Percentiles rank a stretch among this genome's conserved stretches.
Conservation (phyloP, 2,888 invertebrate species). For the Watsonalla cultraria region DNA sequence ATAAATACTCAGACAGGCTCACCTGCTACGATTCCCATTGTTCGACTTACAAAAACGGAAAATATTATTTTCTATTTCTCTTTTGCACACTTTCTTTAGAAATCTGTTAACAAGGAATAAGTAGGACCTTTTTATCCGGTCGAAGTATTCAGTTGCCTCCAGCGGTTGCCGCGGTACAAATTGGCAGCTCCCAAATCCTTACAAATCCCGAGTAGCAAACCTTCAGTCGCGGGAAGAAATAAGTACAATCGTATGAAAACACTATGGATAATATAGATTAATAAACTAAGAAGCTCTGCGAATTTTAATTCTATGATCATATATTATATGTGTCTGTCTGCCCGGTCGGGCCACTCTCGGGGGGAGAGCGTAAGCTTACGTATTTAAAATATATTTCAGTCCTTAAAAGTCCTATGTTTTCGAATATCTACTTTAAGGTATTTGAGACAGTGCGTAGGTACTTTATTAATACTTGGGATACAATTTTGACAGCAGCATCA, state of each 20-base stretch:
- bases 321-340: too few species aligned
- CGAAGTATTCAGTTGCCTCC: slow-evolving; percentile 56
- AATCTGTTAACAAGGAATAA: slow-evolving; percentile 63
- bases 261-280: slow-evolving; percentile 30
- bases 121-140: slow-evolving; percentile 56
- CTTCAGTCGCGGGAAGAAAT: slow-evolving; percentile 41
- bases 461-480: too few species aligned
- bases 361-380: too few species aligned
- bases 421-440: too few species aligned
- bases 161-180: slow-evolving; percentile 53
- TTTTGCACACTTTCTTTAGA: slow-evolving; percentile 35
- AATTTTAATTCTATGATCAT: too few species aligned
- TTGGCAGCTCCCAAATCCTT: slow-evolving; percentile 66
- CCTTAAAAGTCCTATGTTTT: too few species aligned
- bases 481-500: too few species aligned
- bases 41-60: slow-evolving; percentile 29
- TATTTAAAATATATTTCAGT: too few species aligned
- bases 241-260: slow-evolving; percentile 50
- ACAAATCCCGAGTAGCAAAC: slow-evolving; percentile 58
- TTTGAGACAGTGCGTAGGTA: too few species aligned
- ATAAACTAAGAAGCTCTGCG: slow-evolving; percentile 2
- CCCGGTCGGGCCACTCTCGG: too few species aligned
- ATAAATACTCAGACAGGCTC: slow-evolving; percentile 15
- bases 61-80: slow-evolving; percentile 28
- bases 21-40: slow-evolving; percentile 27